phyloP scores from a whole-genome alignment of 2,888 invertebrate genomes.

The Drosophila parthenogenetica region DNA sequence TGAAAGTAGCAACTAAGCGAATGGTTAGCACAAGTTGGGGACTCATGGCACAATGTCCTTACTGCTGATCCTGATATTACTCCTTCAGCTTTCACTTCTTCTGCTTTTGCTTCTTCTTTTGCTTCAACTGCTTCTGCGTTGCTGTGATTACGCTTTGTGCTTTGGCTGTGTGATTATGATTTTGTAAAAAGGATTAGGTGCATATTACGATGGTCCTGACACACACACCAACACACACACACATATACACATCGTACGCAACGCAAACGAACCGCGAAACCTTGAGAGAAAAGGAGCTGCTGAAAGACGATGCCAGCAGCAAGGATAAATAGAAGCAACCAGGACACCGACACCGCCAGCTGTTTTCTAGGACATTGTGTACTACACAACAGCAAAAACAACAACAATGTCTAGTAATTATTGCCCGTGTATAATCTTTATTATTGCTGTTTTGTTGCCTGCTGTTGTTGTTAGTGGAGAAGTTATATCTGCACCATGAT shows the following conservation, averaged over 20 bases:
- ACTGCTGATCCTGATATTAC: conserved; percentile 35
- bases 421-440: conserved; percentile 80
- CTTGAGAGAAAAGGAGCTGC: conserved; percentile 59
- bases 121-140: conserved; percentile 39
- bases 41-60: conserved; percentile 42
- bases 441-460: conserved; percentile 69
- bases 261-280: conserved; percentile 76
- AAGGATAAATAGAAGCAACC: conserved; percentile 47
- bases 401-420: conserved; percentile 68
- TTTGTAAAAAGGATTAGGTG: conserved; percentile 79
- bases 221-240: conserved; percentile 18
- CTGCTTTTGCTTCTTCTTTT: conserved; percentile 37
- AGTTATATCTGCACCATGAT: conserved; percentile 60
- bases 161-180: conserved; percentile 70
- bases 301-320: conserved; percentile 52
- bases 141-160: conserved; percentile 75
- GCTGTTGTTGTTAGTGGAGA: conserved; percentile 20
- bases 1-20: conserved; percentile 71
- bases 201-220: conserved; percentile 67
- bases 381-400: conserved; percentile 24
- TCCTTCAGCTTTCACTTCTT: conserved; percentile 26
- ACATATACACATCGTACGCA: conserved; percentile 24
- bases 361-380: conserved; percentile 42
- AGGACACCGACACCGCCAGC: conserved; percentile 41
- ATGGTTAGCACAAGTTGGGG: conserved; percentile 45